These are phyloP conservation scores for Stenolophus ochropezus DNA, from an alignment of 2,888 invertebrate species.

Conservation along the genomic window DNA sequence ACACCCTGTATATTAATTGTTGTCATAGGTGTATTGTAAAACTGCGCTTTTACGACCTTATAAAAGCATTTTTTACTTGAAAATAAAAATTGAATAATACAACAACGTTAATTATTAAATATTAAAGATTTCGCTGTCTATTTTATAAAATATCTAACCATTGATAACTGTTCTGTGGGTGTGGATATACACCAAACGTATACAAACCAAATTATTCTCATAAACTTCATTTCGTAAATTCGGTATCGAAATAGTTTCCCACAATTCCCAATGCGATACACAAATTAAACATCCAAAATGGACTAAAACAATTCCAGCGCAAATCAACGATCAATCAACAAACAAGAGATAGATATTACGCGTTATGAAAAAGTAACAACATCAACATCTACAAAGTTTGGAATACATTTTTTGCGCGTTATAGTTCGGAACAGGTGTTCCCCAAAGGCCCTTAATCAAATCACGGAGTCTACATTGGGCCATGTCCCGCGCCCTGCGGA, in stretches of 20 bases:
- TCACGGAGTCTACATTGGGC: slow-evolving; percentile 39
- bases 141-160: neutral
- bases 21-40: no score
- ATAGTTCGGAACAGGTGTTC: slow-evolving; percentile 50
- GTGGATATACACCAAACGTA: neutral
- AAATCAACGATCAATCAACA: slow-evolving; percentile 32
- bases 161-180: neutral
- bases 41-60: no score
- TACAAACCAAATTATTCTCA: neutral
- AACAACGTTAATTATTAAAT: no score
- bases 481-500: slow-evolving; percentile 1
- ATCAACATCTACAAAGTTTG: slow-evolving; percentile 34
- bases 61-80: no score
- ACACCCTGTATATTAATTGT: no score
- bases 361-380: slow-evolving; percentile 41
- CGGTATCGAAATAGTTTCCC: neutral
- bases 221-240: neutral
- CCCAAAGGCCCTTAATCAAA: slow-evolving; percentile 43
- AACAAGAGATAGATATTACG: slow-evolving; percentile 10
- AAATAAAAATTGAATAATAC: no score
- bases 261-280: neutral
- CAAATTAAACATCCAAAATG: neutral
- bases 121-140: no score
- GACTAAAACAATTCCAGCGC: neutral
- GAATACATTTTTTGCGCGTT: slow-evolving; percentile 41